Percentiles rank a stretch among this genome's conserved stretches.
phyloP scores from a whole-genome alignment of 1,140 invertebrate species.

The Drosophila kurseongensis region DNA sequence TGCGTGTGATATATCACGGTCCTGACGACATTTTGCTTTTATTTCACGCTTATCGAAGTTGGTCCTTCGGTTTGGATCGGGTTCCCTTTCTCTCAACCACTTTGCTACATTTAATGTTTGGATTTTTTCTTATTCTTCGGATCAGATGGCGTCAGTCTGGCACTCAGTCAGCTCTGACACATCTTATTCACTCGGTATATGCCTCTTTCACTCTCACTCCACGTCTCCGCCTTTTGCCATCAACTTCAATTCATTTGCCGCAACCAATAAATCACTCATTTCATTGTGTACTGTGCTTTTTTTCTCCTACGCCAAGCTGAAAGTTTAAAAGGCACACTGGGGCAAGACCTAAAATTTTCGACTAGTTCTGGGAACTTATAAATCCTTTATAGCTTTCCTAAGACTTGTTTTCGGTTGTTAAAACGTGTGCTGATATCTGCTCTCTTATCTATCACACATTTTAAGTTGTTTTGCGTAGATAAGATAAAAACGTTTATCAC shows the following conservation, averaged over 20 bases:
- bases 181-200: constrained; percentile 59
- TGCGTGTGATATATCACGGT: constrained; percentile 78
- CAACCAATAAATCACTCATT: constrained; percentile 78
- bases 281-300: constrained; percentile 50
- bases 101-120: constrained; percentile 72
- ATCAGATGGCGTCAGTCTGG: constrained; percentile 37
- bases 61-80: constrained; percentile 3
- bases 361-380: not conserved
- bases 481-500: constrained; percentile 1
- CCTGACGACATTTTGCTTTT: constrained; percentile 62
- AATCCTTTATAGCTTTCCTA: not conserved
- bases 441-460: not conserved
- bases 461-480: not conserved
- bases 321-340: constrained; percentile 48
- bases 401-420: not conserved
- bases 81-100: constrained; percentile 37
- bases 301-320: constrained; percentile 48
- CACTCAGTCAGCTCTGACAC: constrained; percentile 58
- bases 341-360: not conserved
- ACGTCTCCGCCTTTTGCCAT: constrained; percentile 54
- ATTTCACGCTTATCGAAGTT: constrained; percentile 71
- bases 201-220: constrained; percentile 6
- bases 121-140: constrained; percentile 10
- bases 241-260: constrained; percentile 69
- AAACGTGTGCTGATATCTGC: constrained; percentile 1